Evolutionary conservation across 2,113 vertebrate genomes (phyloP), one percentile per base, ranked within the genome.

Genomic region (Solenodon paradoxus): DNA sequence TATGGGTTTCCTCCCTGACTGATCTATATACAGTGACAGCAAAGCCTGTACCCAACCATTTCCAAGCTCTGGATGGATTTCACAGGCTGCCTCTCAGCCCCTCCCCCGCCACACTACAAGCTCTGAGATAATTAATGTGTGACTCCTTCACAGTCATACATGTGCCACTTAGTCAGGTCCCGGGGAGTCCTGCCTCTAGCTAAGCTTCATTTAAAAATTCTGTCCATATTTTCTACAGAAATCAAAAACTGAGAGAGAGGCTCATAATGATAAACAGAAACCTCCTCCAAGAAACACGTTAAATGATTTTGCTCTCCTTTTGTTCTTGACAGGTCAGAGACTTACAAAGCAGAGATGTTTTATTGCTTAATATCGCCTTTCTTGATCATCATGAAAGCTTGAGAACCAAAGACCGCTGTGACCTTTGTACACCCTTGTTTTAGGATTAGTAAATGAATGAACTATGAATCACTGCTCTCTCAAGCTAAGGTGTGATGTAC

Each of bases 171-270:
- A 61, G 51, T 69, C n/a, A 47, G 51, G 61, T 78, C 86, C 61
- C 64, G 61, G 45, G 32, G n/a, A 63, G 61, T 68, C 82, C 53
- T 64, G 5, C 32, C n/a, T 22, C 26, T 5, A 47, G 55, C 38
- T 87, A 45, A 92, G 79, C 88, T 94, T 32, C 66, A 77, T 53
- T 87, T 90, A 59, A 28, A 96, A 96, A 61, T 90, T 88, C 69
- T 47, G 42, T 35, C 20, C 53, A 87, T 15, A 47, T 69, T 92
- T 61, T 64, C 16, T 86, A 16, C 42, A 63, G 80, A 80, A 87
- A 92, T 64, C n/a, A 72, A 20, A 91, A 55, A 55, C 5, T 24
- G 63, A 57, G 16, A 84, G n/a, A 22, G 17, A 38, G 90, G 78
- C 55, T 94, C 68, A 64, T 13, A 22, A 20, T 64, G 20, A 61